Conservation (phyloP, 2,113 vertebrate species). For the Naja naja region DNA sequence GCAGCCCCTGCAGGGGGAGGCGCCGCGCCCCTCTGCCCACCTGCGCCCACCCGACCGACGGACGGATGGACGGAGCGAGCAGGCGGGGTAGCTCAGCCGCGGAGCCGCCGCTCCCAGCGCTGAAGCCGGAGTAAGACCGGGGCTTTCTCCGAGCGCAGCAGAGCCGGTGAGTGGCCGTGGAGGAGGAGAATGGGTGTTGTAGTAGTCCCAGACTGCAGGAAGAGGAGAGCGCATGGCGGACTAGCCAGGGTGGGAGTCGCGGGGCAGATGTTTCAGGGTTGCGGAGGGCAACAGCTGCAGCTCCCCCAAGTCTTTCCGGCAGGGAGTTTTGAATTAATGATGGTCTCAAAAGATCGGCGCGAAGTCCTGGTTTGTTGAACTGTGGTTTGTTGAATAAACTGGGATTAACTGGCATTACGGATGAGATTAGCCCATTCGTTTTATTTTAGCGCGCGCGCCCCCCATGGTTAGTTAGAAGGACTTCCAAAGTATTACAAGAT, state of each 20-base stretch:
- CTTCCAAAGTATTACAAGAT: not conserved
- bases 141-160: not conserved
- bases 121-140: not conserved
- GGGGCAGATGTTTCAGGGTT: not conserved
- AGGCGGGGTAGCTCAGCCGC: not conserved
- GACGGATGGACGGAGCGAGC: not conserved
- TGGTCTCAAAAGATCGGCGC: not conserved
- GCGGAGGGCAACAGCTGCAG: not conserved
- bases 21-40: too few species aligned
- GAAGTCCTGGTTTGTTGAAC: not conserved
- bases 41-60: too few species aligned
- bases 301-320: not conserved
- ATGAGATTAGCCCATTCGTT: not conserved
- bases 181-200: not conserved
- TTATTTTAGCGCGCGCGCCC: not conserved
- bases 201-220: not conserved
- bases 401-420: not conserved
- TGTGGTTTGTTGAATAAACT: not conserved
- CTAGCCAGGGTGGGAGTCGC: not conserved
- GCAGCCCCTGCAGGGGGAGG: not conserved
- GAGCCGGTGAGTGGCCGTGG: not conserved
- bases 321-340: not conserved
- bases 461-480: not conserved
- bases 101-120: not conserved
- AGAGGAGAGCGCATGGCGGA: too few species aligned